Evolutionary conservation across 2,113 vertebrate species (phyloP).

Genomic region (Barbus barbus): DNA sequence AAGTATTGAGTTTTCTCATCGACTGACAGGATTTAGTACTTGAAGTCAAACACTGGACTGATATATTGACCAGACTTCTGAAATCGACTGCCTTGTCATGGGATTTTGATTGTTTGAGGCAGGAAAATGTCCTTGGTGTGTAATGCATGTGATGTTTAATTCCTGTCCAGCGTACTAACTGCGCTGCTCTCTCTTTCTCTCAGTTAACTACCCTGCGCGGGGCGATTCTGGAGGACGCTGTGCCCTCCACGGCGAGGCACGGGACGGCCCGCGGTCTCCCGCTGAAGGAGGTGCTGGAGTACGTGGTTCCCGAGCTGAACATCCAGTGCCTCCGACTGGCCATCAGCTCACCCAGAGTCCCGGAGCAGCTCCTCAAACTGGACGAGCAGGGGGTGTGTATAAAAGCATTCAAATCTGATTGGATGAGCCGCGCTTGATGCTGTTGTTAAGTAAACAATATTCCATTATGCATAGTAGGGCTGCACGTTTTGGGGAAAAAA

Average conservation of each 20-base stretch:
- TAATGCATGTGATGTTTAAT: constrained; percentile 16
- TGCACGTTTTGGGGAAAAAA: not conserved
- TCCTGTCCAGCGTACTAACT: not conserved
- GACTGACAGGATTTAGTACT: not conserved
- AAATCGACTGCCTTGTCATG: not conserved
- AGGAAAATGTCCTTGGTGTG: constrained; percentile 69
- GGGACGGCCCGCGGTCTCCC: constrained; percentile 92
- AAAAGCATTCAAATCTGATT: not conserved
- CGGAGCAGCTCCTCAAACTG: constrained; percentile 92
- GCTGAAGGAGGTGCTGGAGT: constrained; percentile 94
- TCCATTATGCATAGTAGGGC: not conserved
- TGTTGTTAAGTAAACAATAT: not conserved
- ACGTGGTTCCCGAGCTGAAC: constrained; percentile 91
- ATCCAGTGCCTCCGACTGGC: constrained; percentile 91
- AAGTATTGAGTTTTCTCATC: not conserved
- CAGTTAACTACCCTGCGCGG: constrained; percentile 93
- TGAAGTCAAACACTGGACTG: not conserved
- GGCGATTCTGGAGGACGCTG: constrained; percentile 93
- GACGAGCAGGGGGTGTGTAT: constrained; percentile 94
- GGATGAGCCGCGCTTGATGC: not conserved
- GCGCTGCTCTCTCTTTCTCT: not conserved
- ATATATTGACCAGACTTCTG: not conserved
- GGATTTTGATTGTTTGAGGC: constrained; percentile 44
- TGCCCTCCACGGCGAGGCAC: constrained; percentile 91
- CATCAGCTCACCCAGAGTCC: constrained; percentile 87